phyloP scores from a whole-genome alignment of 2,797 vertebrate genomes.

The Selene dorsalis region DNA sequence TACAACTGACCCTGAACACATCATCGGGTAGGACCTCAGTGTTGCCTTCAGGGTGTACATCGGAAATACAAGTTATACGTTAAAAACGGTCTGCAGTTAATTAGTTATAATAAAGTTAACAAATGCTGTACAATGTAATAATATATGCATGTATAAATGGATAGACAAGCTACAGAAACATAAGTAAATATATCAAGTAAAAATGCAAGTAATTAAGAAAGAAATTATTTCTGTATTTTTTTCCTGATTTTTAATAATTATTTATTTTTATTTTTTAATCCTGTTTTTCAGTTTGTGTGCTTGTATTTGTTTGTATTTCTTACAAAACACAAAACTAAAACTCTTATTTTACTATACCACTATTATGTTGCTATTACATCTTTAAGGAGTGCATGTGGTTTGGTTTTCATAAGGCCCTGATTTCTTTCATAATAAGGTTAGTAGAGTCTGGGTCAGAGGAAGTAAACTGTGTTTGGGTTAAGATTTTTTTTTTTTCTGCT shows the following conservation, averaged over 20 bases:
- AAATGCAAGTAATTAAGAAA: neutral
- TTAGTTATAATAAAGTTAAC: neutral
- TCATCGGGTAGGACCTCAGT: constrained; percentile 78
- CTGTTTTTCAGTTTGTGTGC: neutral
- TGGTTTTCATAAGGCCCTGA: neutral
- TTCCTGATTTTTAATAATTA: neutral
- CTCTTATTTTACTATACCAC: no score
- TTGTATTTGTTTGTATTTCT: neutral
- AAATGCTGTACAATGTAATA: neutral
- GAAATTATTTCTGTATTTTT: neutral
- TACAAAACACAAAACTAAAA: neutral
- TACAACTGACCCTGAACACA: constrained; percentile 66
- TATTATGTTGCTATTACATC: neutral
- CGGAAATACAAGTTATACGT: neutral
- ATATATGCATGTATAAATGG: neutral
- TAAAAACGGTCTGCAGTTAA: neutral
- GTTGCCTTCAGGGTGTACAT: constrained; percentile 17
- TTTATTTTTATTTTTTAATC: no score
- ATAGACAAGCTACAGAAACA: neutral
- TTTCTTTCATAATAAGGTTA: neutral
- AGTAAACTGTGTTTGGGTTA: neutral
- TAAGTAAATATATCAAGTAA: neutral
- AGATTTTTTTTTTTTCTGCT: neutral
- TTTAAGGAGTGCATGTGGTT: neutral
- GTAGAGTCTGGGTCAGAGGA: neutral